Conservation (phyloP, 2,113 vertebrate species). For the Scatophagus argus region DNA sequence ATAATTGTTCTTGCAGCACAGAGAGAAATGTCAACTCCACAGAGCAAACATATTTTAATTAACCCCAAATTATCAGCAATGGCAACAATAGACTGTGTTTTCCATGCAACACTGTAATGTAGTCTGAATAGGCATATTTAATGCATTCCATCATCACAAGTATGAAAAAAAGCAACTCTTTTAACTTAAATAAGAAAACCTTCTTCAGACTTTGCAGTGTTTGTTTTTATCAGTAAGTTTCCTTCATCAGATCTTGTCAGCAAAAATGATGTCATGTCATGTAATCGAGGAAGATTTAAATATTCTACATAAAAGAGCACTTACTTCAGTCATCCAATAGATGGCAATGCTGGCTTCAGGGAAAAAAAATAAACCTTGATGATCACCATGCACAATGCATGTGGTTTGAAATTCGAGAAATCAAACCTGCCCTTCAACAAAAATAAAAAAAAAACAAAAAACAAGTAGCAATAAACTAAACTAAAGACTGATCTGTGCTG, state of each 20-base stretch:
- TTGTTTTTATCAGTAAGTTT: not conserved
- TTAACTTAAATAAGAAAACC: not conserved
- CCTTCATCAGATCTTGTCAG: not conserved
- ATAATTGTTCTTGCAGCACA: not conserved
- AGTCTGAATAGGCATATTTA: not conserved
- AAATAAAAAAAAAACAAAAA: too few species aligned
- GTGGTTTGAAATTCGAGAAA: not conserved
- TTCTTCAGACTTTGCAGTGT: not conserved
- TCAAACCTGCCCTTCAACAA: not conserved
- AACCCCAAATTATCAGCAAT: not conserved
- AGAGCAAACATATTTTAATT: slow-evolving; percentile 4
- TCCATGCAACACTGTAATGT: not conserved
- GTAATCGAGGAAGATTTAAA: not conserved
- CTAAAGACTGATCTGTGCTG: not conserved
- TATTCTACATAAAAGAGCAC: not conserved
- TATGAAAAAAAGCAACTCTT: not conserved
- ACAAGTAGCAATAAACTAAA: too few species aligned
- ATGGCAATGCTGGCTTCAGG: slow-evolving; percentile 59
- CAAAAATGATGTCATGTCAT: not conserved
- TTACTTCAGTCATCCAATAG: slow-evolving; percentile 53
- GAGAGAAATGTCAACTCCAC: not conserved
- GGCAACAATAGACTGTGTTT: not conserved
- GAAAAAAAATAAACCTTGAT: not conserved
- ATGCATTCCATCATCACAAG: not conserved
- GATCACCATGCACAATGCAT: not conserved